Percentiles rank a stretch among this genome's conserved stretches.
Evolutionary conservation across 2,113 vertebrate species (phyloP).

Genomic region (Pelusios castaneus): DNA sequence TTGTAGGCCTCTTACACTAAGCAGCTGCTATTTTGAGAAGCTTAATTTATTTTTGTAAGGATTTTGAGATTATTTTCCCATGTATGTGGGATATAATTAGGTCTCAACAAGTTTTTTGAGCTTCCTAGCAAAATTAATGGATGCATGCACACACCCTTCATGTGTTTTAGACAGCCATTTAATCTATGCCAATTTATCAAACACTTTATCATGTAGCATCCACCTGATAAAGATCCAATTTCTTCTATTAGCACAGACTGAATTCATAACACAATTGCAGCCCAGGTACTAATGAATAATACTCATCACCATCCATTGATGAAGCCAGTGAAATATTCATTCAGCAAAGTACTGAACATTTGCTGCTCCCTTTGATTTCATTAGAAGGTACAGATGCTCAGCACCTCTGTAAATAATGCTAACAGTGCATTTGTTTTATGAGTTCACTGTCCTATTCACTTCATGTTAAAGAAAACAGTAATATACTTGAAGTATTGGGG

Average conservation of each 20-base stretch:
- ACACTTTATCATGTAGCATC: background rate
- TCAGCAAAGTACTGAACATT: background rate
- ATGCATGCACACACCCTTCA: background rate
- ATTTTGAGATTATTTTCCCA: background rate
- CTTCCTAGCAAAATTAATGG: background rate
- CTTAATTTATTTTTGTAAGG: background rate
- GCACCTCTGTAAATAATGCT: too few species aligned
- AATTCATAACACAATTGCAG: background rate
- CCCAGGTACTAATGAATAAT: rapidly evolving
- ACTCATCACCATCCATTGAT: background rate
- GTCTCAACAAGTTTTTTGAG: background rate
- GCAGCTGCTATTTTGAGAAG: background rate
- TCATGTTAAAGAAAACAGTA: background rate
- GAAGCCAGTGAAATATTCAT: background rate
- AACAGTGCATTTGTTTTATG: background rate
- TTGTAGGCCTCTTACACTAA: background rate
- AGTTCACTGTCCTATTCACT: background rate
- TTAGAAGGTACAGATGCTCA: background rate
- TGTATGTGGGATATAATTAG: background rate
- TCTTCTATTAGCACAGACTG: background rate
- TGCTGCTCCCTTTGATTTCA: background rate
- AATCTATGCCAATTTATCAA: background rate
- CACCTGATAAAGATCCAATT: rapidly evolving
- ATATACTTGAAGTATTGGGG: background rate
- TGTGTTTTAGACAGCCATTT: background rate